phyloP scores from a whole-genome alignment of 2,888 invertebrate genomes.

The Punctoribates punctum region DNA sequence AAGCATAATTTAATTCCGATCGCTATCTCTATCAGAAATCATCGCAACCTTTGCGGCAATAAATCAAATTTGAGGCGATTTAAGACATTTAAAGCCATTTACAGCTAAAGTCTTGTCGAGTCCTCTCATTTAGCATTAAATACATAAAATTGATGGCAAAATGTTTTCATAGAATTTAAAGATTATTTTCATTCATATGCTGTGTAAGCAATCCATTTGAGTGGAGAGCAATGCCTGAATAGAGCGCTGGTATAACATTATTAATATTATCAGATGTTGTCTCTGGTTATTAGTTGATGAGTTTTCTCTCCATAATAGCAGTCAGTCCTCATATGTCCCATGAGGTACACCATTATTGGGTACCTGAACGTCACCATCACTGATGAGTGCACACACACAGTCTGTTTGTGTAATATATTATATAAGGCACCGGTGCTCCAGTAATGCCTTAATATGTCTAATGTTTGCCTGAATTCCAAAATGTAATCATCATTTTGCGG shows the following conservation, averaged over 20 bases:
- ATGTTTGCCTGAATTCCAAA: not conserved
- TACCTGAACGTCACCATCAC: not conserved
- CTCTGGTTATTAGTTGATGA: conserved; percentile 33
- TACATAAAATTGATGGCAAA: not conserved
- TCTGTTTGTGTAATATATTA: no score
- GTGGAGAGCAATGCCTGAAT: not conserved
- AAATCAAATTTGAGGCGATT: conserved; percentile 27
- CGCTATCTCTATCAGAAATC: not conserved
- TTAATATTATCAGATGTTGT: conserved; percentile 32
- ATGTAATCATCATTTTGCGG: conserved; percentile 2
- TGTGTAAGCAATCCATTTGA: not conserved
- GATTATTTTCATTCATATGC: not conserved
- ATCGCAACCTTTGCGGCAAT: conserved; percentile 20
- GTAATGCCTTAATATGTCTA: not conserved
- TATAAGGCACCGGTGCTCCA: not conserved
- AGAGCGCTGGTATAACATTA: conserved; percentile 3
- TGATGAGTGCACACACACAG: not conserved
- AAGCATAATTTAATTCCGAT: conserved; percentile 20
- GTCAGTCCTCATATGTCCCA: not conserved
- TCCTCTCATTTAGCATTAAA: no score
- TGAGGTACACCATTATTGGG: not conserved
- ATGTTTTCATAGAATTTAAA: not conserved
- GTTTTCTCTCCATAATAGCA: conserved; percentile 13
- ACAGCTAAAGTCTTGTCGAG: no score
- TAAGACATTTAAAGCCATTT: conserved; percentile 1